Evolutionary conservation across 2,888 invertebrate species (phyloP).

Genomic region (Blastobasis adustella): DNA sequence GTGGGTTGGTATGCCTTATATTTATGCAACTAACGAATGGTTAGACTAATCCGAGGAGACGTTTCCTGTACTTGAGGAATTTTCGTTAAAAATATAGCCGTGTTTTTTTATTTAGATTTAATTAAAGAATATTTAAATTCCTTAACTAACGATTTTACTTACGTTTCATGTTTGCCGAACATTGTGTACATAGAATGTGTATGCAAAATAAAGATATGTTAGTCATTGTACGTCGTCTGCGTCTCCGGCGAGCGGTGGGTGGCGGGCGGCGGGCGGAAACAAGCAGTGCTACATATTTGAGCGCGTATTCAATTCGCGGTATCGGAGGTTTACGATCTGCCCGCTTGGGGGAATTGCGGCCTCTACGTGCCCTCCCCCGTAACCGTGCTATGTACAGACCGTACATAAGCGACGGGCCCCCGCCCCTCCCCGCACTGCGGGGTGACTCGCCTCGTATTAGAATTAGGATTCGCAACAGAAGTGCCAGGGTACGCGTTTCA

Average conservation of each 20-base stretch:
- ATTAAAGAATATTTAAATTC: neutral
- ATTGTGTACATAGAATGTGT: neutral
- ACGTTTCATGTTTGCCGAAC: neutral
- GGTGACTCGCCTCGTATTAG: conserved; percentile 49
- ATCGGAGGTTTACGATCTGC: conserved; percentile 69
- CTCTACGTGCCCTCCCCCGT: conserved; percentile 56
- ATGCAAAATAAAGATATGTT: no score
- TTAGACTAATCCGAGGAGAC: conserved; percentile 39
- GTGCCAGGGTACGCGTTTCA: conserved; percentile 35
- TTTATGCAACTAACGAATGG: conserved; percentile 29
- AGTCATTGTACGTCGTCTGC: no score
- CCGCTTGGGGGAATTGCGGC: conserved; percentile 69
- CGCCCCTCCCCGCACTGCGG: conserved; percentile 22
- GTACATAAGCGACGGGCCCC: conserved; percentile 58
- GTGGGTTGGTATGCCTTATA: conserved; percentile 21
- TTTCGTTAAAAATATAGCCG: conserved; percentile 6
- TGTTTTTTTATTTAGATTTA: neutral
- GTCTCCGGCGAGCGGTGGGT: no score
- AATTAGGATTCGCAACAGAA: conserved; percentile 62
- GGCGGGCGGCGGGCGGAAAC: conserved; percentile 12
- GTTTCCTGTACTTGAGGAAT: conserved; percentile 30
- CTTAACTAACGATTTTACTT: neutral
- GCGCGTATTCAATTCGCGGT: conserved; percentile 67
- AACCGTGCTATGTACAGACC: conserved; percentile 37
- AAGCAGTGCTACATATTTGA: conserved; percentile 53